Base-by-base conservation (phyloP, 2,113 vertebrate species). In the Nerophis ophidion region DNA sequence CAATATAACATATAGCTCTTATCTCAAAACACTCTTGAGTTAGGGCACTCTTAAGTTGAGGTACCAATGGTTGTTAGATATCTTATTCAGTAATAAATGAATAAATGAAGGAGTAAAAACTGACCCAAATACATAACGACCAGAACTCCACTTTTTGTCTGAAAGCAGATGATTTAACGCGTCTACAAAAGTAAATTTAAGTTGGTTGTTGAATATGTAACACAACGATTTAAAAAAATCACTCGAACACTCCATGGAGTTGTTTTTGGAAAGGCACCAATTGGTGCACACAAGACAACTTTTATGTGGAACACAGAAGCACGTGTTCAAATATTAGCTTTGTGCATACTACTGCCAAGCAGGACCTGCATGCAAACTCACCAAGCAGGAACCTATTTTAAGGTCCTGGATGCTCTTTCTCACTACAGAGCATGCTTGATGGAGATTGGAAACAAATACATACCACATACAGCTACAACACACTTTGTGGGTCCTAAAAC, bases 401-500 rank as follows among this genome's bases (percentile, higher is more conserved):
- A 33, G 3, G 15, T 55, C 13, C 16, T 2, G 40, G 33, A 47
- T 45, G 10, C 47, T 5, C 15, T 14, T 8, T 47, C 17, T 66
- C 57, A 66, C 67, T 63, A 53, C 35, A 58, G 12, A 40, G 58
- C 13, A 2, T 48, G 44, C 9, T 64, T 16, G 57, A 44, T 5
- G 45, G 36, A 14, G 44, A 13, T 0, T 66, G 52, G 10, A 66
- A 66, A 77, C 74, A 1, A 65, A 71, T 64, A 63, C 26, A 26
- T 26, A 26, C 26, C 26, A 26, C 26, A 74, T 46, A 57, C 19
- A 57, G 94, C 94, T 83, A 97, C 95, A 53, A 93, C 94, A 76
- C 93, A 95, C 83, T 98, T 97, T 76, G 95, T 95, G 62, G 95
- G 96, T n/a, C 93, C 94, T 66, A 98, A 93, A 71, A 93, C 95